phyloP scores from a whole-genome alignment of 2,113 vertebrate species.

The Martes martes region DNA sequence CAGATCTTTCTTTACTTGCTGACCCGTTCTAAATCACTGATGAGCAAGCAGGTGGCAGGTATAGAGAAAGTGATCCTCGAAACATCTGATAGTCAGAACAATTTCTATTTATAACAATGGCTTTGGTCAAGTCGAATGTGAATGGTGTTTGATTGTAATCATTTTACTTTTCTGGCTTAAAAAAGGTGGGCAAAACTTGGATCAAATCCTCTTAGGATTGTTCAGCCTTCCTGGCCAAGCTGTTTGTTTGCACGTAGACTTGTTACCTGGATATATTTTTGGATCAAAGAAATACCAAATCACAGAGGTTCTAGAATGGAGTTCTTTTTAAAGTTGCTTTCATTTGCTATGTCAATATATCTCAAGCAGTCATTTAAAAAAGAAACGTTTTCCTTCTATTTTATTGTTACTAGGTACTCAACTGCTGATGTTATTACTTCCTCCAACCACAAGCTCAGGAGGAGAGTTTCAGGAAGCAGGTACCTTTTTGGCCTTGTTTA shows the following conservation, averaged over 20 bases:
- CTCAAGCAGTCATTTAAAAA: neutral
- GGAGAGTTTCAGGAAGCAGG: neutral
- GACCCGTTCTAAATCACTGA: neutral
- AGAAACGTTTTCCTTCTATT: neutral
- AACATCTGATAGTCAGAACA: neutral
- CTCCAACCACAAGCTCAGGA: neutral
- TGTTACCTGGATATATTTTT: neutral
- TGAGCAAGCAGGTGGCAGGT: neutral
- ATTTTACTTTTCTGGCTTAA: neutral
- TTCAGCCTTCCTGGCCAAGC: neutral
- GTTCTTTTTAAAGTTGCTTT: neutral
- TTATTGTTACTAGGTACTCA: neutral
- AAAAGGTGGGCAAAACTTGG: neutral
- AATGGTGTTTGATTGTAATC: neutral
- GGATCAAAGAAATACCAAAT: slow-evolving; percentile 4
- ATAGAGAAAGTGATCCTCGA: neutral
- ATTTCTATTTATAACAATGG: neutral
- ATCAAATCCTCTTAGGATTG: neutral
- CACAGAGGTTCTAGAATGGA: neutral
- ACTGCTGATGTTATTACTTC: neutral
- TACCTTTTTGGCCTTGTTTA: neutral
- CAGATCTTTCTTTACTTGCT: neutral
- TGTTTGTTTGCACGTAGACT: neutral
- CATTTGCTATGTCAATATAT: neutral
- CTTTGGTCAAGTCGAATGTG: neutral